A percentile compares a stretch with the other conserved stretches of the same genome.
Evolutionary conservation across 2,113 vertebrate genomes (phyloP).

Genomic region (Amphiprion percula): DNA sequence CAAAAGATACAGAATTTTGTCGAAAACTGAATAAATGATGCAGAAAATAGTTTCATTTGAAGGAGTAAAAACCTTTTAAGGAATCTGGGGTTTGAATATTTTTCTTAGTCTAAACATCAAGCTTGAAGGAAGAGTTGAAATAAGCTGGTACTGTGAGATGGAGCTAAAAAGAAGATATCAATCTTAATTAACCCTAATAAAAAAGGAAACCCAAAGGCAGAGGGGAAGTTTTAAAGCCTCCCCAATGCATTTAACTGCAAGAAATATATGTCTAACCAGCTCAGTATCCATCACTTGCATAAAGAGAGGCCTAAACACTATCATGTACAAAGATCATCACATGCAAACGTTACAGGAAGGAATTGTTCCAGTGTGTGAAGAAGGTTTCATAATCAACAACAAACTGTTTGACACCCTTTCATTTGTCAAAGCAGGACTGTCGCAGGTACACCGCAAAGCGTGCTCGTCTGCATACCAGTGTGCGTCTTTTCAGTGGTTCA

Average conservation of each 20-base stretch:
- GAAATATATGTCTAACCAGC: constrained; percentile 15
- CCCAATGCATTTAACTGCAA: not conserved
- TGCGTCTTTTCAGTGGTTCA: constrained; percentile 32
- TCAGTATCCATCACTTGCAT: not conserved
- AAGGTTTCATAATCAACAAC: constrained; percentile 76
- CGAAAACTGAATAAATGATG: not conserved
- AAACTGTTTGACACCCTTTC: constrained; percentile 69
- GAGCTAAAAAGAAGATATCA: not conserved
- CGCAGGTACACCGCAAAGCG: constrained; percentile 71
- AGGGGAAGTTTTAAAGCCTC: not conserved
- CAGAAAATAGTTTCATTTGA: not conserved
- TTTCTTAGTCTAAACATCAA: not conserved
- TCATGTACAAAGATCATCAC: constrained; percentile 28
- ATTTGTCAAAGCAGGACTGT: constrained; percentile 67
- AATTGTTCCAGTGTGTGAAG: constrained; percentile 54
- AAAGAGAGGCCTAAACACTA: not conserved
- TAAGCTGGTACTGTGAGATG: not conserved
- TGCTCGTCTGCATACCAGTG: constrained; percentile 33
- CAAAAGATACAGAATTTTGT: constrained; percentile 8
- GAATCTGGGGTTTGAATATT: not conserved
- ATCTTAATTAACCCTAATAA: not conserved
- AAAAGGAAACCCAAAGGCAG: not conserved
- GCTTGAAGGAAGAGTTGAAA: not conserved
- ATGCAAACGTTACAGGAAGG: constrained; percentile 39
- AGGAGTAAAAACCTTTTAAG: not conserved